These are phyloP conservation scores for Rhynchonycteris naso DNA, from an alignment of 2,797 vertebrate species.

Conservation along the genomic window DNA sequence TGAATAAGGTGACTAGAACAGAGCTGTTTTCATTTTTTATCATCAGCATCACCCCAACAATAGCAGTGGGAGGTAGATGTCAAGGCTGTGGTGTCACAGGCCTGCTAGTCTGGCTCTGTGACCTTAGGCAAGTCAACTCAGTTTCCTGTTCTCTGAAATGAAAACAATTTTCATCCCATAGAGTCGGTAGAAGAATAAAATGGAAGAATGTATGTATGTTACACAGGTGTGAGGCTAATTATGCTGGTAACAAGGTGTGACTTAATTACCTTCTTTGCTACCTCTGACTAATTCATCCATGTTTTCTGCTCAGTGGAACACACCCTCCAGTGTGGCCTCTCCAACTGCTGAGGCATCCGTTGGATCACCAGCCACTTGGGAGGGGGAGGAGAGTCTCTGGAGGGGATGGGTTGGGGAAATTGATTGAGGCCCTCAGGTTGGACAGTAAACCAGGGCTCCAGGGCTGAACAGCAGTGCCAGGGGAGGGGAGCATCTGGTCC, in stretches of 20 bases:
- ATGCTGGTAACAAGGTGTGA: not conserved
- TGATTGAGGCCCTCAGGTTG: not conserved
- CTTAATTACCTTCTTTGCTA: not conserved
- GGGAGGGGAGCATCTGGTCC: not conserved
- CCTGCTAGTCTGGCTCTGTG: not conserved
- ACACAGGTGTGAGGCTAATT: not conserved
- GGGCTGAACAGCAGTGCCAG: not conserved
- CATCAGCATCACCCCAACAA: not conserved
- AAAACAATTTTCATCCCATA: not conserved
- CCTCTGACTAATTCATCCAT: not conserved
- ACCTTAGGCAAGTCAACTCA: not conserved
- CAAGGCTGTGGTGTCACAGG: not conserved
- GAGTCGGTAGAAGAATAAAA: not conserved
- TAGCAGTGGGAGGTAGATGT: not conserved
- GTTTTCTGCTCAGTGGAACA: not conserved
- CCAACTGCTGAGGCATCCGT: not conserved
- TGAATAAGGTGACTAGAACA: not conserved
- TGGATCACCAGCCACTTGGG: not conserved
- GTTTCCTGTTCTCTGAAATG: conserved; percentile 12
- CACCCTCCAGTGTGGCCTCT: not conserved
- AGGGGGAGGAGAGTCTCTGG: not conserved
- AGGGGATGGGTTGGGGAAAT: not conserved
- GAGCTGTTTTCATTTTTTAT: not conserved
- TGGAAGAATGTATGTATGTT: not conserved
- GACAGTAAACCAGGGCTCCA: not conserved